Conservation (phyloP, 2,888 invertebrate species). For the Melikaiella ostensackeni region DNA sequence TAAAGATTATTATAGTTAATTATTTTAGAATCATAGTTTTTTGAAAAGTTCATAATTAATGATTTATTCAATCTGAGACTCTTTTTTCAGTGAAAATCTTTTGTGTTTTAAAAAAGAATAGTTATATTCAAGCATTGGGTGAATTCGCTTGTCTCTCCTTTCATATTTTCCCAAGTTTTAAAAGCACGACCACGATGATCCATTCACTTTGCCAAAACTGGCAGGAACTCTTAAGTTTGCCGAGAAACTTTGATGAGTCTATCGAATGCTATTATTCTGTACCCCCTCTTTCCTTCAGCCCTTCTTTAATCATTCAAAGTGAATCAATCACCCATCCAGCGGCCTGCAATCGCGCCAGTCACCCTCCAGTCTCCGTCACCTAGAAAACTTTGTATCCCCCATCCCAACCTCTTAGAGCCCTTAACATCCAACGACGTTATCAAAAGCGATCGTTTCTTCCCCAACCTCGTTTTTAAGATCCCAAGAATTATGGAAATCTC, state of each 20-base stretch:
- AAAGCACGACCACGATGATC: slow-evolving; percentile 46
- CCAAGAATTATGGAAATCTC: slow-evolving; percentile 51
- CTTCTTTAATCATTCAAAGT: slow-evolving; percentile 77
- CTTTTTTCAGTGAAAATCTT: not conserved
- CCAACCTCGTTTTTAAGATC: slow-evolving; percentile 27
- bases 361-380: slow-evolving; percentile 68
- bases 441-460: slow-evolving; percentile 54
- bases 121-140: not conserved
- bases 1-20: too few relatives aligned
- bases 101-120: not conserved
- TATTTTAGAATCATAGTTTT: too few relatives aligned
- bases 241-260: slow-evolving; percentile 76
- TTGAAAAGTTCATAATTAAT: not conserved
- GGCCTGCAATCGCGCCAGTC: slow-evolving; percentile 71
- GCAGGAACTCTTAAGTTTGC: slow-evolving; percentile 62
- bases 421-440: slow-evolving; percentile 65
- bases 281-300: slow-evolving; percentile 56
- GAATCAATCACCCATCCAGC: slow-evolving; percentile 76
- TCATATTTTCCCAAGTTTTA: slow-evolving; percentile 20
- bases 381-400: slow-evolving; percentile 67
- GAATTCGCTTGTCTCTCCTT: not conserved
- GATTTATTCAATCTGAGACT: not conserved
- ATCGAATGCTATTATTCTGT: slow-evolving; percentile 75
- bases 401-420: slow-evolving; percentile 51
- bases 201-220: slow-evolving; percentile 53